Evolutionary conservation across 92 coral and sea anemone species (phyloP), one percentile per base, ranked within the genome.

Genomic region (Montipora capitata): DNA sequence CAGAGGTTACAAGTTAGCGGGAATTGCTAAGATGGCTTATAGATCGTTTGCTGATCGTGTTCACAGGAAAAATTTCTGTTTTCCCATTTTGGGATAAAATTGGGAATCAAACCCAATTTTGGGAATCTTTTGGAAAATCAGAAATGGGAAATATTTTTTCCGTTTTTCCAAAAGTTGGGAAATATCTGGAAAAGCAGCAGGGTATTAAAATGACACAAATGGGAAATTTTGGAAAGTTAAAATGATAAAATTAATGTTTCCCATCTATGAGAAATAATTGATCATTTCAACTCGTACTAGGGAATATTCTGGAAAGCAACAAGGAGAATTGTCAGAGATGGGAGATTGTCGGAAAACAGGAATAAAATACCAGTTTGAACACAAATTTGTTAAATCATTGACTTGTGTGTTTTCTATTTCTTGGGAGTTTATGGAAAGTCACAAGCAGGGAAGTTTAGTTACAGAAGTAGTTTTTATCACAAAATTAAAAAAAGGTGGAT

Each of bases 321-420:
- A n/a, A n/a, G n/a, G 58, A 20, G 20, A 67, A 67, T 17, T 67
- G 41, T 7, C 78, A 74, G 56, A 74, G 38, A 43, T 74, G 78
- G 58, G 78, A 74, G 3, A 74, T 74, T 43, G 18, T 42, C 42
- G 78, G 78, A 43, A 4, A 74, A 12, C 15, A 12, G 14, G 15
- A 57, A 74, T 5, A 17, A 4, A 74, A 38, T 4, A 10, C 40
- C 12, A 74, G 35, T 40, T 74, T 6, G 58, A 16, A 10, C 63
- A 51, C 40, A 74, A 38, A 18, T 5, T 40, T 74, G 40, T 56
- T 12, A 74, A 6, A 4, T 17, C 7, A 4, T n/a, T 38, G n/a
- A n/a, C n/a, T n/a, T n/a, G n/a, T n/a, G n/a, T n/a, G n/a, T n/a
- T n/a, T n/a, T n/a, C 17, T 58, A 43, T 40, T 74, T 12, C 78